These are phyloP conservation scores for Apamea anceps DNA, from an alignment of 2,888 invertebrate genomes.

Conservation along the genomic window DNA sequence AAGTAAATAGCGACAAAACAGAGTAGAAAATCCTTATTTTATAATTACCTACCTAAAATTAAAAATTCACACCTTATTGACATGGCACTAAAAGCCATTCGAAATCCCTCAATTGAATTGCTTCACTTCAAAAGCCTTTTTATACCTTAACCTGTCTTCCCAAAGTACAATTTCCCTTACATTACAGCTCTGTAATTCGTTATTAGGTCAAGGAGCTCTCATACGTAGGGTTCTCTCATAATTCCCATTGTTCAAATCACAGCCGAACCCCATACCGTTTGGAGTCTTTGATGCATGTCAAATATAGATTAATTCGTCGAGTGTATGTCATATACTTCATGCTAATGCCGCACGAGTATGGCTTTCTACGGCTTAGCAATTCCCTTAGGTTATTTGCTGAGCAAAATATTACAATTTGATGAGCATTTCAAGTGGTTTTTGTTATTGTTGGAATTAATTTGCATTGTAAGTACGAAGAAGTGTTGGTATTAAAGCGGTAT, in stretches of 20 bases:
- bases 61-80: background rate
- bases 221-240: conserved; percentile 84
- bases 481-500: conserved; percentile 14
- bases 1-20: background rate
- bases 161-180: conserved; percentile 26
- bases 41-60: background rate
- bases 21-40: background rate
- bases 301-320: conserved; percentile 87
- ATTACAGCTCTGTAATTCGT: conserved; percentile 71
- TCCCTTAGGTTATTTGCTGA: conserved; percentile 77
- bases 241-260: conserved; percentile 87
- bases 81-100: background rate
- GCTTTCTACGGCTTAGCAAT: conserved; percentile 81
- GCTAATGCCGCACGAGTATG: conserved; percentile 80
- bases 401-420: conserved; percentile 69
- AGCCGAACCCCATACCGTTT: conserved; percentile 78
- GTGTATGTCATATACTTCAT: conserved; percentile 87
- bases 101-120: conserved; percentile 24
- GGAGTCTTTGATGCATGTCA: conserved; percentile 88
- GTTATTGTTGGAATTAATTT: conserved; percentile 62
- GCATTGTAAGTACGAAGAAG: conserved; percentile 40
- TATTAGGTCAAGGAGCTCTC: conserved; percentile 87
- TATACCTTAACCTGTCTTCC: background rate
- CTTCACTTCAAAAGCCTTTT: background rate
- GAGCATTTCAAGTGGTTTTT: conserved; percentile 57